A percentile compares a stretch with the other conserved stretches of the same genome.
phyloP scores from a whole-genome alignment of 1,140 invertebrate species.

The Probaryconus sp. region DNA sequence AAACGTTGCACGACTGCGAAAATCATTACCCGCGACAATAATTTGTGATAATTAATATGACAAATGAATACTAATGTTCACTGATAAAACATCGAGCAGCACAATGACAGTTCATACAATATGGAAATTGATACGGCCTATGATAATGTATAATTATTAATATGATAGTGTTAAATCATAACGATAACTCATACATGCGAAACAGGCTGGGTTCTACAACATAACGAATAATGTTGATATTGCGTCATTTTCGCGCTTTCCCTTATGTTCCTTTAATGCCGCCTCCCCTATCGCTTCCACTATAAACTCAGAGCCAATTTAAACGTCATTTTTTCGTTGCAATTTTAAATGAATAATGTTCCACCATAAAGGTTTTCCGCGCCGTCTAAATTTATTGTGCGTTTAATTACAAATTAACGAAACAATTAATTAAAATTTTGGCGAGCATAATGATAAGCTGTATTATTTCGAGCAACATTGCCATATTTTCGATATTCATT shows the following conservation, averaged over 20 bases:
- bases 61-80: constrained; percentile 39
- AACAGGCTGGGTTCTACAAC: background rate
- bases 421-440: constrained; percentile 38
- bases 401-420: constrained; percentile 39
- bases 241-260: background rate
- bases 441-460: constrained; percentile 14
- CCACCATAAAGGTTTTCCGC: constrained; percentile 4
- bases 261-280: background rate
- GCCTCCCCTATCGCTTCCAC: background rate
- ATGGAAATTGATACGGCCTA: constrained; percentile 20
- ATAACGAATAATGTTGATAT: background rate
- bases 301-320: background rate
- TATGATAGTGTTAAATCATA: constrained; percentile 12
- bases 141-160: constrained; percentile 25
- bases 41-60: constrained; percentile 44
- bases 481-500: constrained; percentile 29
- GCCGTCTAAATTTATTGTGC: constrained; percentile 10
- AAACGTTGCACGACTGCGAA: constrained; percentile 3
- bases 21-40: constrained; percentile 35
- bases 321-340: background rate
- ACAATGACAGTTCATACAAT: constrained; percentile 24
- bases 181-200: constrained; percentile 10
- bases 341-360: background rate
- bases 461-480: constrained; percentile 19
- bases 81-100: constrained; percentile 10